Conservation (phyloP, 2,888 invertebrate genomes). For the Congeria kusceri region DNA sequence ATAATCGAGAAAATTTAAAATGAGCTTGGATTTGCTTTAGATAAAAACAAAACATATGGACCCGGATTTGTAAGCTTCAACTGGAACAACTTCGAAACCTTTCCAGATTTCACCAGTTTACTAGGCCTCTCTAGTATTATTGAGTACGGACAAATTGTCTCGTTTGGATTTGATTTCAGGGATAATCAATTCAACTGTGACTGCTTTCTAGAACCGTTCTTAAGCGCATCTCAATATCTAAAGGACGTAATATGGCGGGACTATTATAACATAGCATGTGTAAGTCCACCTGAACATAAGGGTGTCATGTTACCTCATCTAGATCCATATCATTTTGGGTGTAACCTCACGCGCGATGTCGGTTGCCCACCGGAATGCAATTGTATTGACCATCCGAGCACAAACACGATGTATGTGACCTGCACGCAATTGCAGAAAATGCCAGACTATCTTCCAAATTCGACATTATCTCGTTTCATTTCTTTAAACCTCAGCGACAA, state of each 20-base stretch:
- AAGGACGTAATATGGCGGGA: constrained; percentile 42
- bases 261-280: constrained; percentile 40
- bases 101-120: constrained; percentile 43
- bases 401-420: constrained; percentile 30
- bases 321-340: not conserved
- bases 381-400: constrained; percentile 29
- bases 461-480: not conserved
- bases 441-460: constrained; percentile 17
- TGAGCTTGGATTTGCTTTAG: constrained; percentile 12
- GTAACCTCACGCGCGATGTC: constrained; percentile 8
- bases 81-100: constrained; percentile 10
- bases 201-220: constrained; percentile 49
- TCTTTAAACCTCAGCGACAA: constrained; percentile 7
- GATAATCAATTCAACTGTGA: constrained; percentile 45
- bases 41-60: constrained; percentile 34
- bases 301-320: not conserved
- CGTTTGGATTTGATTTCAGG: constrained; percentile 47
- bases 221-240: constrained; percentile 23
- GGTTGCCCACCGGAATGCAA: constrained; percentile 15
- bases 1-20: constrained; percentile 25
- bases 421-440: constrained; percentile 13
- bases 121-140: constrained; percentile 26
- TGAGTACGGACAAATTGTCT: constrained; percentile 30
- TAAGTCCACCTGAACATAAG: constrained; percentile 19
- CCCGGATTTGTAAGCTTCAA: constrained; percentile 29